These are phyloP conservation scores for Mycalesis mineus DNA, from an alignment of 2,888 invertebrate genomes.

Conservation along the genomic window DNA sequence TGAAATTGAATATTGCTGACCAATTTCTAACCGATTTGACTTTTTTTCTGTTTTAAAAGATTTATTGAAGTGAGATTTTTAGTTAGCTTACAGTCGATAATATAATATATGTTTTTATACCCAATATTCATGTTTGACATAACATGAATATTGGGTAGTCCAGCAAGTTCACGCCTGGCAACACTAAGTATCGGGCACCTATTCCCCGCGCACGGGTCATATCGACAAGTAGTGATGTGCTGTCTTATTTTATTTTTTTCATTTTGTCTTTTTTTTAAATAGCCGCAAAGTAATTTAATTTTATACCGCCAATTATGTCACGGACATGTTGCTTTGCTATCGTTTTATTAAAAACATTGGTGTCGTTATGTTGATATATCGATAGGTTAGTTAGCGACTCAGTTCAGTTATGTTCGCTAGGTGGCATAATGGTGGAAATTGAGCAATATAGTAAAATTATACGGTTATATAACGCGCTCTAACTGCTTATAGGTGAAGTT, in stretches of 20 bases:
- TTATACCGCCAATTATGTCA: slow-evolving; percentile 32
- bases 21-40: too few species aligned
- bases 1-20: too few species aligned
- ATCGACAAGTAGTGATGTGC: slow-evolving; percentile 58
- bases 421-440: neutral
- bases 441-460: neutral
- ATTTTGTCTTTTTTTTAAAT: slow-evolving; percentile 27
- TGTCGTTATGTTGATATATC: slow-evolving; percentile 19
- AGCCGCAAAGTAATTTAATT: slow-evolving; percentile 28
- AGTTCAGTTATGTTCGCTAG: neutral
- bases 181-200: slow-evolving; percentile 35
- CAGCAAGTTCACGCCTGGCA: too few species aligned
- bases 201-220: slow-evolving; percentile 43
- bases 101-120: too few species aligned
- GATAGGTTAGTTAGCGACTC: slow-evolving; percentile 7
- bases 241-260: slow-evolving; percentile 26
- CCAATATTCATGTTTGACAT: too few species aligned
- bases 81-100: too few species aligned
- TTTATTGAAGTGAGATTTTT: too few species aligned
- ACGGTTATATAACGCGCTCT: neutral
- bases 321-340: slow-evolving; percentile 19
- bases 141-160: too few species aligned
- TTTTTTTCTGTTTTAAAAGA: too few species aligned
- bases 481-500: neutral
- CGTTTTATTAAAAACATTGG: slow-evolving; percentile 24